Percentiles rank a stretch among this genome's conserved stretches.
Conservation (phyloP, 2,797 vertebrate genomes). For the Cirrhinus molitorella region DNA sequence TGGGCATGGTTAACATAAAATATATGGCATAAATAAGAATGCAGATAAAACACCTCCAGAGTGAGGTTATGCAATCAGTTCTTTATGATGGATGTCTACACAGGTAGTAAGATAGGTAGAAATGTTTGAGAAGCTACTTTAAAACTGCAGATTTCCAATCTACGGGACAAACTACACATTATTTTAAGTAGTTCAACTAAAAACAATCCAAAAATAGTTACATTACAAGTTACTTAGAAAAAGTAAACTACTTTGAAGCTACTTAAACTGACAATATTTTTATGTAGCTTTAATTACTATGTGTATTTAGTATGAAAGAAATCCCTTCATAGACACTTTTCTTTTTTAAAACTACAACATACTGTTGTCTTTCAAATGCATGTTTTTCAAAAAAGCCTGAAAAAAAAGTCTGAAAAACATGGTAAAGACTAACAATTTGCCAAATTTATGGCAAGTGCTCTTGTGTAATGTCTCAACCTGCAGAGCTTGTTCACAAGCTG, state of each 20-base stretch:
- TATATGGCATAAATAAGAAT: constrained; percentile 25
- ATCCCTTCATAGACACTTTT: no score
- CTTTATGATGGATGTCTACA: not conserved
- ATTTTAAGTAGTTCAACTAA: not conserved
- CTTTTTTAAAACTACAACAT: no score
- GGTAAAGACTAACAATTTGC: no score
- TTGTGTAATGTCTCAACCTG: no score
- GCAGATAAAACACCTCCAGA: not conserved
- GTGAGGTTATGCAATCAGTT: not conserved
- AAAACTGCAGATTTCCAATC: not conserved
- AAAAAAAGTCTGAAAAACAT: no score
- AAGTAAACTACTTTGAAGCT: not conserved
- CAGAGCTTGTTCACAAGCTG: no score
- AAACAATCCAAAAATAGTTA: not conserved
- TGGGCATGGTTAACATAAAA: not conserved
- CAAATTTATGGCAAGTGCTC: no score
- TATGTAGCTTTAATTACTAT: not conserved
- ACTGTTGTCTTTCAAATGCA: no score
- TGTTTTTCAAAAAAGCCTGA: no score
- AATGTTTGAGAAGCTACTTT: not conserved
- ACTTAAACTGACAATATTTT: not conserved
- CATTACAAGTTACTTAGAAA: not conserved
- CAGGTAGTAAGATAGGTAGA: not conserved
- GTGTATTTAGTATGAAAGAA: not conserved
- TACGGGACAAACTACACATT: not conserved